Evolutionary conservation across 2,113 vertebrate genomes (phyloP), one percentile per base, ranked within the genome.

Genomic region (Microtus ochrogaster): DNA sequence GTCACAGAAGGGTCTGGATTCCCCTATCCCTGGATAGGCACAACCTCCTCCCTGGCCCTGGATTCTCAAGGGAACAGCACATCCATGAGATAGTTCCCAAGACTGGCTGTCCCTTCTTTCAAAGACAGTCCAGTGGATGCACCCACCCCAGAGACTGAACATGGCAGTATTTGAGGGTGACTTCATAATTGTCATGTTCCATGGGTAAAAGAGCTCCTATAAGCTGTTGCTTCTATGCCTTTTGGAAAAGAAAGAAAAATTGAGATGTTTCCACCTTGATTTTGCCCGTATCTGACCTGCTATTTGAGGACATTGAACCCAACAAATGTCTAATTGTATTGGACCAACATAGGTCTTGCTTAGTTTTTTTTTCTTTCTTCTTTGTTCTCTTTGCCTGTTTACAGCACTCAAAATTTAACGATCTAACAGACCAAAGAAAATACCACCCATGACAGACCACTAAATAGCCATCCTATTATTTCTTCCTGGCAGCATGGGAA

Each of bases 351-450:
- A 30, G 68, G 17, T 83, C 79, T 77, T 76, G 21, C 19, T 90
- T 44, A 61, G 3, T 26, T 47, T 83, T 81, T 10, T 86, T 19
- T 52, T 87, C 30, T 44, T 74, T 58, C 33, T 70, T 82, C 19
- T 66, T 78, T 92, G 90, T 68, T 41, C 68, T 33, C n/a, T 68
- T 94, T 70, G 44, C 74, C 33, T 88, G 52, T 88, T 76, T 61
- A 92, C 30, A 55, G 26, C 44, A 81, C 47, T 73, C 39, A 55
- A 76, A 83, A 30, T 79, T 88, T 90, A 79, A 70, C 49, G 24
- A 41, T 70, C 58, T 87, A 82, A 87, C 49, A 82, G n/a, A 61
- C 61, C 24, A 65, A 47, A 73, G 91, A 66, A 95, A 90, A 39
- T 52, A 73, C 63, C 16, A 30, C 70, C 41, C 44, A 7, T 49